phyloP scores from a whole-genome alignment of 2,113 vertebrate genomes.

The Saccopteryx leptura region DNA sequence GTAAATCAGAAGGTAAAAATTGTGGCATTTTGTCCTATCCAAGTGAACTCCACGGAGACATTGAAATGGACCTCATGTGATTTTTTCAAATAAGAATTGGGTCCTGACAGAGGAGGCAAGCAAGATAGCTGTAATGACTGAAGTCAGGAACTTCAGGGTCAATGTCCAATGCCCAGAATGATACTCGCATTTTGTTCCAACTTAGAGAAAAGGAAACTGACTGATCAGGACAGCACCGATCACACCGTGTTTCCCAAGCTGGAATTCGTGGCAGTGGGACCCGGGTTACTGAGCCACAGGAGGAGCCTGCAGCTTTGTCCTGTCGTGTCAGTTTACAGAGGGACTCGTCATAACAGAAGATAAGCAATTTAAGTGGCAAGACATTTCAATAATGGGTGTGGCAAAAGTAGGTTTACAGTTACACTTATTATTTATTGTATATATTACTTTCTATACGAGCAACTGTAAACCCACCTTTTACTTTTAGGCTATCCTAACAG shows the following conservation, averaged over 20 bases:
- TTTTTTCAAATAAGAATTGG: conserved; percentile 52
- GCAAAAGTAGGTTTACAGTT: background rate
- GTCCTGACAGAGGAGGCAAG: conserved; percentile 22
- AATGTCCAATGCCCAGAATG: background rate
- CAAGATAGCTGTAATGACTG: background rate
- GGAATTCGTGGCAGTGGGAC: background rate
- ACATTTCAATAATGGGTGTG: background rate
- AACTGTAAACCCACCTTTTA: background rate
- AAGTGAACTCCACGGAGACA: conserved; percentile 43
- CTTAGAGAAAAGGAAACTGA: conserved; percentile 44
- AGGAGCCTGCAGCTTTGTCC: background rate
- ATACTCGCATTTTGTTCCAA: conserved; percentile 47
- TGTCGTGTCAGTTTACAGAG: background rate
- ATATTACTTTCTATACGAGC: background rate
- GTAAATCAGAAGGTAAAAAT: conserved; percentile 25
- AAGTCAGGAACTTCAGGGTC: conserved; percentile 42
- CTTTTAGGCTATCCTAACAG: background rate
- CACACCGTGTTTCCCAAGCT: background rate
- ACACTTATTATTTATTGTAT: background rate
- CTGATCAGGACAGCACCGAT: background rate
- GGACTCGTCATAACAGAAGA: background rate
- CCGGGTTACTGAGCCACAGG: background rate
- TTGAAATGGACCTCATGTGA: conserved; percentile 29
- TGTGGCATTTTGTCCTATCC: conserved; percentile 21
- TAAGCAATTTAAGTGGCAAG: conserved; percentile 28